These are phyloP conservation scores for Chaunax sp. DNA, from an alignment of 2,797 vertebrate species.

Conservation along the genomic window DNA sequence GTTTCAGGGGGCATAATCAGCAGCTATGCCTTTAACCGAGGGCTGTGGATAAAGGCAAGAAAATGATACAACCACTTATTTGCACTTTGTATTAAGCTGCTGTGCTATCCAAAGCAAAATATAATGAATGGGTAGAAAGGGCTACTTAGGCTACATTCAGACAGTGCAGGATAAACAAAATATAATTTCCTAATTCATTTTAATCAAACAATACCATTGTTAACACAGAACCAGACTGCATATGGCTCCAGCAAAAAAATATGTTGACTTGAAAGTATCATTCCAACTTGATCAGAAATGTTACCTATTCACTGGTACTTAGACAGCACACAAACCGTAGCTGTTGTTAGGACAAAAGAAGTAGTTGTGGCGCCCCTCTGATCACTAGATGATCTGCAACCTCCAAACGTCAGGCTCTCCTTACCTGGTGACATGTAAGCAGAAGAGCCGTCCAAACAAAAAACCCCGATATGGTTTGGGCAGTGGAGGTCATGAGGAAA, in stretches of 20 bases:
- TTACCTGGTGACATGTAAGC: slow-evolving; percentile 97
- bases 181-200: background rate
- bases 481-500: slow-evolving; percentile 95
- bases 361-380: too few species aligned
- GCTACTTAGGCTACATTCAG: background rate
- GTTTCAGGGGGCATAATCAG: too few species aligned
- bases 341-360: too few species aligned
- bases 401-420: slow-evolving; percentile 10
- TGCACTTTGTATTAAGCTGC: background rate
- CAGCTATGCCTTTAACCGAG: too few species aligned
- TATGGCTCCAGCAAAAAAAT: background rate
- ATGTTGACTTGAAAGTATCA: background rate
- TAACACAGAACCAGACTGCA: background rate
- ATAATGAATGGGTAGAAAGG: background rate
- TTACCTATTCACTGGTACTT: too few species aligned
- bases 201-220: background rate
- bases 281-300: too few species aligned
- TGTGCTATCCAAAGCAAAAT: background rate
- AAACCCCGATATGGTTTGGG: slow-evolving; percentile 94
- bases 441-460: slow-evolving; percentile 98
- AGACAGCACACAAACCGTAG: too few species aligned
- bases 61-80: background rate
- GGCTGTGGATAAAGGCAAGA: background rate
- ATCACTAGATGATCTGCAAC: background rate
- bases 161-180: background rate